Percentiles rank a stretch among this genome's conserved stretches.
phyloP scores from a whole-genome alignment of 2,797 vertebrate genomes.

The Sebastes taczanowskii region DNA sequence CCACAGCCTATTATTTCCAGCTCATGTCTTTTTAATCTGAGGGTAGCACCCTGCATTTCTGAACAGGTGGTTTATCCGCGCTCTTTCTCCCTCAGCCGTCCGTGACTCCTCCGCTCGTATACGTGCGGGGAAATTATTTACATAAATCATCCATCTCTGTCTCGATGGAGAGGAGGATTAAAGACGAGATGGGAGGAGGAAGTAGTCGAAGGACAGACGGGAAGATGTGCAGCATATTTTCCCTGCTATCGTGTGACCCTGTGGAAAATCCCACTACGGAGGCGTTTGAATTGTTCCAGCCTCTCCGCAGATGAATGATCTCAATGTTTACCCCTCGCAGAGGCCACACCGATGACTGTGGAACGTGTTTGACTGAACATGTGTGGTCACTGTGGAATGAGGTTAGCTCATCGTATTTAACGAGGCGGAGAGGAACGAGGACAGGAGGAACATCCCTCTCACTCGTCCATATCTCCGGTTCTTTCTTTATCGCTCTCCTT shows the following conservation, averaged over 20 bases:
- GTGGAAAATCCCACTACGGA: constrained; percentile 21
- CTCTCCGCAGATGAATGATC: constrained; percentile 6
- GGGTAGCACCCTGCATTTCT: constrained; percentile 53
- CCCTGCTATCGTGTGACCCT: background rate
- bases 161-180: background rate
- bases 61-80: constrained; percentile 44
- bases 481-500: background rate
- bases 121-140: background rate
- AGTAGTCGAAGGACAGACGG: background rate
- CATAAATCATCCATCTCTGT: background rate
- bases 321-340: constrained; percentile 15
- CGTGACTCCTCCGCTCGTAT: background rate
- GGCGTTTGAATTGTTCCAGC: background rate
- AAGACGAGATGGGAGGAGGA: background rate
- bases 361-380: constrained; percentile 8
- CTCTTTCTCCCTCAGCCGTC: background rate
- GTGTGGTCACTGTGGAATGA: constrained; percentile 15
- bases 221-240: background rate
- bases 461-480: background rate
- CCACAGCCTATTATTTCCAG: constrained; percentile 66
- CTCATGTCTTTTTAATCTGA: constrained; percentile 74
- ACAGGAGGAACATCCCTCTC: background rate
- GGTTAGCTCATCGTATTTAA: constrained; percentile 19
- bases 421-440: background rate
- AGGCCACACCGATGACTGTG: background rate